Percentiles rank a stretch among this genome's conserved stretches.
phyloP scores from a whole-genome alignment of 2,797 vertebrate species.

The Toxotes lorentzi region DNA sequence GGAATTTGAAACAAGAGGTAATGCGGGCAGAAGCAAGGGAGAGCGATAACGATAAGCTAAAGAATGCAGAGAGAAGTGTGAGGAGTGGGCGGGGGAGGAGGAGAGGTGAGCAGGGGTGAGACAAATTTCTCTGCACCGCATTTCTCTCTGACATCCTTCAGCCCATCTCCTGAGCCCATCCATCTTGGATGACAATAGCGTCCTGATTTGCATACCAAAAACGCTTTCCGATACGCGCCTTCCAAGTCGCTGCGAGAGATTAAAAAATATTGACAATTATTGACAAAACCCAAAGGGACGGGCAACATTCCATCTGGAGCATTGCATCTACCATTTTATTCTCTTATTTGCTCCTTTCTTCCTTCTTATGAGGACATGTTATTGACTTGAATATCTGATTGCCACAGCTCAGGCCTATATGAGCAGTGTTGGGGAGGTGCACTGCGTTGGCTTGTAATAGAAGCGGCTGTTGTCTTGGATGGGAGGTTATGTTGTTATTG shows the following conservation, averaged over 20 bases:
- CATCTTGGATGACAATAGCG: slow-evolving; percentile 76
- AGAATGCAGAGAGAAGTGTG: slow-evolving; percentile 35
- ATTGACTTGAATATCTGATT: slow-evolving; percentile 77
- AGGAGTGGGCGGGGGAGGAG: neutral
- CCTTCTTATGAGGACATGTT: slow-evolving; percentile 54
- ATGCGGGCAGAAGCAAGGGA: slow-evolving; percentile 19
- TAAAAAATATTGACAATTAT: slow-evolving; percentile 82
- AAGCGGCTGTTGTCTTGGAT: slow-evolving; percentile 57
- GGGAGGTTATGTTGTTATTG: slow-evolving; percentile 69
- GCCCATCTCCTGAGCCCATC: slow-evolving; percentile 72
- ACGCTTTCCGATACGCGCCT: slow-evolving; percentile 68
- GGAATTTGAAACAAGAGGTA: slow-evolving; percentile 47
- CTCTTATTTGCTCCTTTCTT: slow-evolving; percentile 59
- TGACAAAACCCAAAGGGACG: slow-evolving; percentile 67
- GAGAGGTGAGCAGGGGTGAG: slow-evolving; percentile 39
- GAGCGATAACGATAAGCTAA: slow-evolving; percentile 55
- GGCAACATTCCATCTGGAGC: slow-evolving; percentile 67
- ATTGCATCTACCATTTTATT: slow-evolving; percentile 70
- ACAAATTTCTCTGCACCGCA: slow-evolving; percentile 64
- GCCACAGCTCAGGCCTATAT: slow-evolving; percentile 56
- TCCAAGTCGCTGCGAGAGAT: slow-evolving; percentile 74
- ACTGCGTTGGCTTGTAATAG: slow-evolving; percentile 32
- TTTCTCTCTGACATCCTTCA: slow-evolving; percentile 70
- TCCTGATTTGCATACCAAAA: slow-evolving; percentile 78
- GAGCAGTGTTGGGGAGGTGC: slow-evolving; percentile 42